A percentile compares a stretch with the other conserved stretches of the same genome.
These are phyloP conservation scores for Gorsachius goisagi DNA, from an alignment of 2,113 vertebrate species.

Conservation along the genomic window DNA sequence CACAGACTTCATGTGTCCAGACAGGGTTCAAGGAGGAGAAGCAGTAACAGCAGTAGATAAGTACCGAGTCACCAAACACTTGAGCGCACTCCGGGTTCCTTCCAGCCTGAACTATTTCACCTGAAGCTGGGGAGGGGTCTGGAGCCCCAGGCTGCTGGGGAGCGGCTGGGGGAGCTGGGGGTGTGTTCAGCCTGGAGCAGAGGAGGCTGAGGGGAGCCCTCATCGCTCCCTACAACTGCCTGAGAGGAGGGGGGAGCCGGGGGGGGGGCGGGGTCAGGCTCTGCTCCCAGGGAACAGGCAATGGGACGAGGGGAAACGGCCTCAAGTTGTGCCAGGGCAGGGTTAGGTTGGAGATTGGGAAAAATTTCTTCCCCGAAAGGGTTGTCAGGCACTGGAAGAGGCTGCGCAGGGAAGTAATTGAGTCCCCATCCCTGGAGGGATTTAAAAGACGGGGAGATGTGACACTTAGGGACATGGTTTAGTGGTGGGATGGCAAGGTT, in stretches of 20 bases:
- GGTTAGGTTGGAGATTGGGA: neutral
- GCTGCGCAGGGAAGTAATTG: neutral
- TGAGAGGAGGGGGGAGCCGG: rapidly evolving
- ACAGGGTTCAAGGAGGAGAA: neutral
- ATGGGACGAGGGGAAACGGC: neutral
- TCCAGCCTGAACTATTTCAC: neutral
- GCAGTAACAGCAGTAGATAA: neutral
- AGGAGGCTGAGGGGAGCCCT: neutral
- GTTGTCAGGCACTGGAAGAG: no score
- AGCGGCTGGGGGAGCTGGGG: neutral
- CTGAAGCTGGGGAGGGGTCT: neutral
- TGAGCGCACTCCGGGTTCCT: rapidly evolving
- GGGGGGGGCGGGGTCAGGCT: neutral
- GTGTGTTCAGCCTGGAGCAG: neutral
- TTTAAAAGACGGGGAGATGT: rapidly evolving
- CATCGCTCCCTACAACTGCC: rapidly evolving
- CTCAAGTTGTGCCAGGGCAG: no score
- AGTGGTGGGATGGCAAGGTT: neutral
- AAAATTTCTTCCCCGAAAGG: neutral
- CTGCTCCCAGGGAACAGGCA: rapidly evolving
- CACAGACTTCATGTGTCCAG: neutral
- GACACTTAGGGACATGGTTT: neutral
- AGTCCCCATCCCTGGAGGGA: neutral
- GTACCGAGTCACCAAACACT: neutral
- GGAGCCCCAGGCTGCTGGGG: neutral